A percentile compares a stretch with the other conserved stretches of the same genome.
Evolutionary conservation across 2,797 vertebrate species (phyloP).

Genomic region (Gymnopithys bicolor): DNA sequence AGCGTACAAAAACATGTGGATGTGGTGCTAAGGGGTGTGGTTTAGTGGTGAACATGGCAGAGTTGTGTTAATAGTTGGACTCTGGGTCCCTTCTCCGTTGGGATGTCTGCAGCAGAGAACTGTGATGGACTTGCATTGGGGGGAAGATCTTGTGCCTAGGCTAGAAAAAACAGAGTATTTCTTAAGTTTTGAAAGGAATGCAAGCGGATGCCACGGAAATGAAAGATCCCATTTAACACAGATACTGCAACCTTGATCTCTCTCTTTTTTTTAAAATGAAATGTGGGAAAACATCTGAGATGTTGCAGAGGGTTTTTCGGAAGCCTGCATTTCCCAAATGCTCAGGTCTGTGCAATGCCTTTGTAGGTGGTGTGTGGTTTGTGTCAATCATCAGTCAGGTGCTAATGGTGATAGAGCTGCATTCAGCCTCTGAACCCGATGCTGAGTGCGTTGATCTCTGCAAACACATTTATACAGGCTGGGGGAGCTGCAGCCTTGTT

Average conservation of each 20-base stretch:
- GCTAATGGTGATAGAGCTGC: constrained; percentile 9
- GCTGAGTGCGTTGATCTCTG: not conserved
- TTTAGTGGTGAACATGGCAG: not conserved
- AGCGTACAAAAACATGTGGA: not conserved
- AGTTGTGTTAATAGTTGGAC: not conserved
- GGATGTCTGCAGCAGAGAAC: not conserved
- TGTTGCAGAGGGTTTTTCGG: constrained; percentile 21
- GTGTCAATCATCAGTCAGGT: constrained; percentile 58
- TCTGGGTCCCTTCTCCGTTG: not conserved
- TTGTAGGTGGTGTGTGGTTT: constrained; percentile 63
- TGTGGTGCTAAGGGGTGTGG: not conserved
- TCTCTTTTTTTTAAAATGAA: not conserved
- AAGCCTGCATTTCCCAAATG: not conserved
- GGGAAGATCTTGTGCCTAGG: not conserved
- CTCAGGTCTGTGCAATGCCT: not conserved
- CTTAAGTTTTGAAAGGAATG: constrained; percentile 10
- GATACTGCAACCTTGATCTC: not conserved
- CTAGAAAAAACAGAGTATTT: constrained; percentile 1
- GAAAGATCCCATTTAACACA: not conserved
- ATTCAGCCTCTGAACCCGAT: not conserved
- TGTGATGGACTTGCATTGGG: not conserved
- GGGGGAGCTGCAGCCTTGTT: constrained; percentile 17
- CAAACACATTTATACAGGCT: constrained; percentile 10
- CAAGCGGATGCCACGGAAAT: not conserved
- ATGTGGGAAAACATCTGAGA: constrained; percentile 24